These are phyloP conservation scores for Ciconia nigra DNA, from an alignment of 2,797 vertebrate species.

Conservation along the genomic window DNA sequence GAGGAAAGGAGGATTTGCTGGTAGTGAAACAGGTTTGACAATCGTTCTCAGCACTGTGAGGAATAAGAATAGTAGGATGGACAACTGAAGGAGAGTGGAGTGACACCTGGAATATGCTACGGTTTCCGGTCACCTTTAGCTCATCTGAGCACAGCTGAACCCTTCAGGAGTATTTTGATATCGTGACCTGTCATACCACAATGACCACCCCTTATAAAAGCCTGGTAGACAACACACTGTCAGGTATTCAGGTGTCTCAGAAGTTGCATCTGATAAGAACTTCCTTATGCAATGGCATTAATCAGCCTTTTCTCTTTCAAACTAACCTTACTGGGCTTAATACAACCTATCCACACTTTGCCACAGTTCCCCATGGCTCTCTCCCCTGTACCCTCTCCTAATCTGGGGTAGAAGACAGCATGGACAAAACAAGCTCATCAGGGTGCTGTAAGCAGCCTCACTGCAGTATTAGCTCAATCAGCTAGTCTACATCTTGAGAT, in stretches of 20 bases:
- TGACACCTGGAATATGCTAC: not conserved
- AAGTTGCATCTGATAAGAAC: not conserved
- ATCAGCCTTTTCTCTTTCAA: not conserved
- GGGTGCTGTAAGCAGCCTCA: not conserved
- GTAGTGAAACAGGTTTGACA: not conserved
- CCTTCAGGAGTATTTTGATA: not conserved
- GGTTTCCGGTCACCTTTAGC: not conserved
- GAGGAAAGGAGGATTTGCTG: not conserved
- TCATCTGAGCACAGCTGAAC: not conserved
- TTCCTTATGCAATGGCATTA: not conserved
- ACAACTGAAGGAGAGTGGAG: not conserved
- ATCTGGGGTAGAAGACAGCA: not conserved
- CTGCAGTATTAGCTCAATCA: not conserved
- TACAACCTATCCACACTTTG: not conserved
- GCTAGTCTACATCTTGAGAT: not conserved
- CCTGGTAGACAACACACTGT: not conserved
- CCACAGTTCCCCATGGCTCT: not conserved
- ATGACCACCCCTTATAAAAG: not conserved
- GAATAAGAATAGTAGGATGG: not conserved
- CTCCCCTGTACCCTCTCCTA: not conserved
- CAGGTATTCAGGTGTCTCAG: not conserved
- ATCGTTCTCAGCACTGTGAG: not conserved
- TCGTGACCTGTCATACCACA: not conserved
- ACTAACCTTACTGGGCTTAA: not conserved
- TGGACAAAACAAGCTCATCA: not conserved